Evolutionary conservation across 1,140 invertebrate species (phyloP), one percentile per base, ranked within the genome.

Genomic region (silkworm (Bombyx mori)): DNA sequence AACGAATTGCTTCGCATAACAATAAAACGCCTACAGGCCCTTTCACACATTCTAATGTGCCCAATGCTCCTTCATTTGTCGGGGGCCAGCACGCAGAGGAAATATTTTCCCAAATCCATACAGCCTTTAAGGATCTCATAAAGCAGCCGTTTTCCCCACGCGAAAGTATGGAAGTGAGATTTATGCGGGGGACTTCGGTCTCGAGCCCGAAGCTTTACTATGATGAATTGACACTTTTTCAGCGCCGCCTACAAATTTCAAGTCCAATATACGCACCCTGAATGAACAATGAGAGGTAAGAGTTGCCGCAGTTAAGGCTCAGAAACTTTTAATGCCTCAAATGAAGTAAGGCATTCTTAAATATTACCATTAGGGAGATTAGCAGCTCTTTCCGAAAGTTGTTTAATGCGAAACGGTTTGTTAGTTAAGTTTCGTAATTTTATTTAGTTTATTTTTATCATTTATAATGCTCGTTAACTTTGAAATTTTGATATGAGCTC

Each of bases 101-200:
- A 89, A 89, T 88, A 88, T 89, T 88, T 88, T 80, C 75, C 79
- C 80, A 88, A 89, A 89, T 88, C 86, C 88, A 88, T 89, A 89
- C 86, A 86, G 86, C 85, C 86, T 89, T 35, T 88, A 87, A 89
- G 86, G 83, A 88, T 87, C 86, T 70, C 88, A 88, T 89, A 89
- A 89, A 89, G 77, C 86, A 89, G 81, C 79, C 83, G 85, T 78
- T 79, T 76, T 82, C 82, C 84, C 84, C 75, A 77, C 86, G 74
- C 83, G 73, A 81, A 86, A 88, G 84, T 86, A 88, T 86, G 77
- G 83, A 84, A 88, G 86, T 86, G 79, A 88, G 86, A 89, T 88
- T 89, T 89, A 89, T 89, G 66, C 60, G 69, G 74, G 80, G 84
- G 81, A 88, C 84, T 88, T 71, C 74, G 76, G 73, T 69, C 75